Percentiles rank a stretch among this genome's conserved stretches.
Evolutionary conservation across 1,140 invertebrate genomes (phyloP).

Genomic region (Oncopodura yosiiana): DNA sequence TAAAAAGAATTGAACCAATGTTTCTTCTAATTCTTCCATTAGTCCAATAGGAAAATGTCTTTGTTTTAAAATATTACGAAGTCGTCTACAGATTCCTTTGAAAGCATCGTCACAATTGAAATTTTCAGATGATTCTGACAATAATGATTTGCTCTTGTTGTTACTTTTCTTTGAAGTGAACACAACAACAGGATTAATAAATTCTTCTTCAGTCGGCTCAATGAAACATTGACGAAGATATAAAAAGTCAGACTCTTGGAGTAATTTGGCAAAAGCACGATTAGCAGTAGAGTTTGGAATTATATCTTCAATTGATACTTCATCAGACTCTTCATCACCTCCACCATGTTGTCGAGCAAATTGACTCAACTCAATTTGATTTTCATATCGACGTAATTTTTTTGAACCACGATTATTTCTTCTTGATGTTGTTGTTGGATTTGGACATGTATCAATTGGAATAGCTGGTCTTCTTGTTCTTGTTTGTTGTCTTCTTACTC

Average conservation of each 20-base stretch:
- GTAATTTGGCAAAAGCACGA: slow-evolving; percentile 10
- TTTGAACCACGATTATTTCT: slow-evolving; percentile 11
- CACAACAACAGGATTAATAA: neutral
- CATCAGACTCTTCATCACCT: slow-evolving; percentile 18
- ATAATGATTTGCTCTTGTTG: neutral
- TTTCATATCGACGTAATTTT: slow-evolving; percentile 24
- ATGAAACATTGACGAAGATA: slow-evolving; percentile 8
- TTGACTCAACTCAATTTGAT: slow-evolving; percentile 3
- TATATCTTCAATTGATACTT: slow-evolving; percentile 28
- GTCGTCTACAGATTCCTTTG: slow-evolving; percentile 20
- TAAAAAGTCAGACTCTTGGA: slow-evolving; percentile 2
- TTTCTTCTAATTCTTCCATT: slow-evolving; percentile 21
- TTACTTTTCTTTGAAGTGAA: neutral
- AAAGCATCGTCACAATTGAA: slow-evolving; percentile 19
- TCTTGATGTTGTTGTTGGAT: neutral
- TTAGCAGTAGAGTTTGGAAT: neutral
- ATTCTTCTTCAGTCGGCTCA: neutral
- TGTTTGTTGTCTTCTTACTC: neutral
- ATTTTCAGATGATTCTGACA: neutral
- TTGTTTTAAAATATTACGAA: slow-evolving; percentile 19
- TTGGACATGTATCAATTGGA: slow-evolving; percentile 8
- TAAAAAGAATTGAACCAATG: slow-evolving; percentile 16
- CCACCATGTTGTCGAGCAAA: neutral
- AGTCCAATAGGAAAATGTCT: slow-evolving; percentile 27
- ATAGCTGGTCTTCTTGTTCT: slow-evolving; percentile 22